A percentile compares a stretch with the other conserved stretches of the same genome.
phyloP scores from a whole-genome alignment of 2,888 invertebrate species.

The Cremastinae sp. region DNA sequence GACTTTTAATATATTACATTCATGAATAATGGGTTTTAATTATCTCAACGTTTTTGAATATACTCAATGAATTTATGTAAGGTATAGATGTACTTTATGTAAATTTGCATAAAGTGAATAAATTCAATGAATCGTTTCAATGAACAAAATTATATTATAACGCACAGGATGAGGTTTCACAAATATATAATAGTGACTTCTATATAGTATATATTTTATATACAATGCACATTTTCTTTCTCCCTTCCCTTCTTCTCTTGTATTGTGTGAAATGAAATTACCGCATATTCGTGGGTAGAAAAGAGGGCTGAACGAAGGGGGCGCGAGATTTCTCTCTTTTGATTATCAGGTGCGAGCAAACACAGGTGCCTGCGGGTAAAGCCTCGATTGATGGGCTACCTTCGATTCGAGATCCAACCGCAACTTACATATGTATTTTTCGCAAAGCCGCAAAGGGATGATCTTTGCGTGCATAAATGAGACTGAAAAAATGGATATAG shows the following conservation, averaged over 20 bases:
- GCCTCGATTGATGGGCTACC: slow-evolving; percentile 6
- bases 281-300: slow-evolving; percentile 23
- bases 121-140: slow-evolving; percentile 15
- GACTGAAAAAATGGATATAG: neutral
- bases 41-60: no score
- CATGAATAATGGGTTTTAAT: no score
- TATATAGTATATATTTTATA: slow-evolving; percentile 18
- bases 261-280: slow-evolving; percentile 56
- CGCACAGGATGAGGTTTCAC: slow-evolving; percentile 47
- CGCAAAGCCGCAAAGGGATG: slow-evolving; percentile 24
- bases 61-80: no score
- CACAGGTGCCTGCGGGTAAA: slow-evolving; percentile 74
- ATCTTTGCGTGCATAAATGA: neutral
- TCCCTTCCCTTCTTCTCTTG: neutral
- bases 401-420: slow-evolving; percentile 33
- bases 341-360: slow-evolving; percentile 78
- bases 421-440: slow-evolving; percentile 47
- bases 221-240: slow-evolving; percentile 35
- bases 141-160: slow-evolving; percentile 7
- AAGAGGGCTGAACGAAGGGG: slow-evolving; percentile 4
- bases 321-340: slow-evolving; percentile 63
- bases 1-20: no score
- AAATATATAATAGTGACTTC: slow-evolving; percentile 56
- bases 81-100: no score
- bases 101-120: no score